Evolutionary conservation across 2,888 invertebrate species (phyloP).

Genomic region (Deroplatys truncata): DNA sequence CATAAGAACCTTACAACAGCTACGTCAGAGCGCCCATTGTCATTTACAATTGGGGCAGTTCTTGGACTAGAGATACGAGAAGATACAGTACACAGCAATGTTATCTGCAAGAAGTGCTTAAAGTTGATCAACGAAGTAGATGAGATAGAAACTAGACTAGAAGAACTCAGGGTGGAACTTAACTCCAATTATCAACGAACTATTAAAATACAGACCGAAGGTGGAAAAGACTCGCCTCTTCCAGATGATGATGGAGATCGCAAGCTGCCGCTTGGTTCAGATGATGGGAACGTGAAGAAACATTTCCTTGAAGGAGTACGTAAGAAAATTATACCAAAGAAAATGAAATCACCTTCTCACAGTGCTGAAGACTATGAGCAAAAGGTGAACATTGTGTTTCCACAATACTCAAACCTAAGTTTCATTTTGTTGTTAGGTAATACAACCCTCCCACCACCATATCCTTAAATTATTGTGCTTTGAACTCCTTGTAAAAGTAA

Average conservation of each 20-base stretch:
- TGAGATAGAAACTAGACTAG: slow-evolving; percentile 42
- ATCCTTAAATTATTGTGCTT: no score
- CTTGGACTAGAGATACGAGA: slow-evolving; percentile 50
- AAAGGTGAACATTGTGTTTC: slow-evolving; percentile 32
- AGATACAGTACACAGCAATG: slow-evolving; percentile 47
- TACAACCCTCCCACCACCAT: no score
- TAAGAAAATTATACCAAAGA: slow-evolving; percentile 23
- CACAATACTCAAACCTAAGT: neutral
- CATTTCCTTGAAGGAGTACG: neutral
- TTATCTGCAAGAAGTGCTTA: slow-evolving; percentile 65
- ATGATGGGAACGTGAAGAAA: slow-evolving; percentile 26
- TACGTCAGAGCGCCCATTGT: slow-evolving; percentile 42
- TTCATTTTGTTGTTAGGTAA: no score
- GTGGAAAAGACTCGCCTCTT: slow-evolving; percentile 21
- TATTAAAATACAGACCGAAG: slow-evolving; percentile 34
- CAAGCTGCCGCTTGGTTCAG: slow-evolving; percentile 27
- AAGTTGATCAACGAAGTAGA: slow-evolving; percentile 55
- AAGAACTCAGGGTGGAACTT: slow-evolving; percentile 52
- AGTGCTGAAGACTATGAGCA: slow-evolving; percentile 35
- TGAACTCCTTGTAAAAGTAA: no score
- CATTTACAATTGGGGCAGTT: slow-evolving; percentile 46
- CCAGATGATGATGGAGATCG: slow-evolving; percentile 24
- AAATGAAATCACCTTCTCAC: slow-evolving; percentile 17
- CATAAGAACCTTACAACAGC: slow-evolving; percentile 39
- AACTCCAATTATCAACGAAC: slow-evolving; percentile 50